Percentiles rank a stretch among this genome's conserved stretches.
Conservation (phyloP, 2,888 invertebrate genomes). For the Coenonympha arcania region DNA sequence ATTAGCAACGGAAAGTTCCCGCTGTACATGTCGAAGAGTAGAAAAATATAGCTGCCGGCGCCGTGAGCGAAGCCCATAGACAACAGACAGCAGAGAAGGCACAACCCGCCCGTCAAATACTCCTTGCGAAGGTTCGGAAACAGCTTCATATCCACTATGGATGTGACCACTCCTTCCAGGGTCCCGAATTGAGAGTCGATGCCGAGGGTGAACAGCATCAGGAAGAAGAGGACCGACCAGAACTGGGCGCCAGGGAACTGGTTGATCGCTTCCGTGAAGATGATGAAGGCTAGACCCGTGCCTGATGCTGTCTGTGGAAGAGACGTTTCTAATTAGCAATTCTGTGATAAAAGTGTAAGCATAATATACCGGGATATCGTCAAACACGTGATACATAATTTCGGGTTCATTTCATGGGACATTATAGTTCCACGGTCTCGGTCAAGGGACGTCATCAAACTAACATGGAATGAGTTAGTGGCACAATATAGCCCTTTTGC, state of each 20-base stretch:
- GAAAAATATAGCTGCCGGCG: constrained; percentile 93
- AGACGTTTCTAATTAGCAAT: too few relatives aligned
- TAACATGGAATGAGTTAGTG: too few relatives aligned
- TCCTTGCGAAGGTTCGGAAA: constrained; percentile 94
- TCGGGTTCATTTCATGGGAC: too few relatives aligned
- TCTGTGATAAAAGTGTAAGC: too few relatives aligned
- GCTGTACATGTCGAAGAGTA: constrained; percentile 94
- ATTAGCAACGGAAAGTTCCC: constrained; percentile 94
- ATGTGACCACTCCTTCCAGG: constrained; percentile 95
- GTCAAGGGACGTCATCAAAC: too few relatives aligned
- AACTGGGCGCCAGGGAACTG: constrained; percentile 97
- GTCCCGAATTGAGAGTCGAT: constrained; percentile 98
- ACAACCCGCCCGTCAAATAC: constrained; percentile 86
- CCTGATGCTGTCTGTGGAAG: constrained; percentile 90
- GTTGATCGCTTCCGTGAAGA: constrained; percentile 98
- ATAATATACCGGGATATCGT: too few relatives aligned
- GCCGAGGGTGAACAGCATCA: constrained; percentile 96
- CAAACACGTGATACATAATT: too few relatives aligned
- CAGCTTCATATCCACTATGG: constrained; percentile 94
- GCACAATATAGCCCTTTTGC: too few relatives aligned
- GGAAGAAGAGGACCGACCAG: constrained; percentile 96
- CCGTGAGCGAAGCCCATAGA: constrained; percentile 95
- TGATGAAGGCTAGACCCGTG: constrained; percentile 96
- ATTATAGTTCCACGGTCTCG: too few relatives aligned
- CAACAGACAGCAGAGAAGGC: constrained; percentile 84